Conservation (phyloP, 2,113 vertebrate species). For the Eleginops maclovinus region DNA sequence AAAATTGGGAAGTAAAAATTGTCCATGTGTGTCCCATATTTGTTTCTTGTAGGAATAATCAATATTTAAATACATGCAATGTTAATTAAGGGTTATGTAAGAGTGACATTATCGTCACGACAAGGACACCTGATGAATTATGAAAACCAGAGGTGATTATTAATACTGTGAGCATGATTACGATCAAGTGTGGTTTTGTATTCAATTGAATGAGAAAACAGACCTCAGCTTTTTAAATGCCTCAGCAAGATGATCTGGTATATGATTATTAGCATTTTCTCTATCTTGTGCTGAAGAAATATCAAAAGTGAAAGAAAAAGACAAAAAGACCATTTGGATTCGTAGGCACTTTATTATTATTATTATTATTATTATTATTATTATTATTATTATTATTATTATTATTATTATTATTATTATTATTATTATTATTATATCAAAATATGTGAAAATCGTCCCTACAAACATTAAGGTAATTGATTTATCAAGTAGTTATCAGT, state of each 20-base stretch:
- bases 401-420: not conserved
- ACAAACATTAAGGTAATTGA: not conserved
- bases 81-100: slow-evolving; percentile 22
- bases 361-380: no score
- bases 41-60: slow-evolving; percentile 1
- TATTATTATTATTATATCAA: not conserved
- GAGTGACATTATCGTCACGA: slow-evolving; percentile 1
- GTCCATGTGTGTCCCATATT: not conserved
- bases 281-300: slow-evolving; percentile 6
- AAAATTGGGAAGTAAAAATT: slow-evolving; percentile 11
- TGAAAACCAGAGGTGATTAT: slow-evolving; percentile 37
- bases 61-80: slow-evolving; percentile 30
- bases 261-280: slow-evolving; percentile 10
- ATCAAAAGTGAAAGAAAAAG: not conserved
- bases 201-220: slow-evolving; percentile 43
- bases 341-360: not conserved
- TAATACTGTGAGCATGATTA: slow-evolving; percentile 27
- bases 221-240: not conserved
- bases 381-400: no score
- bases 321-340: not conserved
- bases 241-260: not conserved
- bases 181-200: not conserved
- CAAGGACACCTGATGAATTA: slow-evolving; percentile 21
- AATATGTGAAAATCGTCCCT: not conserved
- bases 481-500: not conserved